A percentile compares a stretch with the other conserved stretches of the same genome.
These are phyloP conservation scores for Coendou prehensilis DNA, from an alignment of 2,797 vertebrate genomes.

Conservation along the genomic window DNA sequence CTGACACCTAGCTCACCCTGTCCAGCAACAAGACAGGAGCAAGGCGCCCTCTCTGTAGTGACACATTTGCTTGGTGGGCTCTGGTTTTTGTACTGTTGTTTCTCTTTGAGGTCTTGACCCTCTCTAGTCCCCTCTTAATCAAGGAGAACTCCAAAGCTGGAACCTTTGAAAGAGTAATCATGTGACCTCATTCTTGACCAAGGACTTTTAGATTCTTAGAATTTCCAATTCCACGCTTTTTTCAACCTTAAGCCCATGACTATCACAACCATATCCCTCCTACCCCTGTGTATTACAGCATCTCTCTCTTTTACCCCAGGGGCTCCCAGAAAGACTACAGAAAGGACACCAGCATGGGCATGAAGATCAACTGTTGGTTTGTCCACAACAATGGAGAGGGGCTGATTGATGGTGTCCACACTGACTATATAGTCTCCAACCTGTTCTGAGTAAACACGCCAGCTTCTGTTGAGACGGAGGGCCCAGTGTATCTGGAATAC, in stretches of 20 bases:
- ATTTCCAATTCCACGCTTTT: neutral
- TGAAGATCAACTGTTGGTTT: conserved; percentile 94
- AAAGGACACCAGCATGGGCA: conserved; percentile 86
- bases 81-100: neutral
- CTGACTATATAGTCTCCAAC: conserved; percentile 92
- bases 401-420: conserved; percentile 92
- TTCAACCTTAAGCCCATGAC: neutral
- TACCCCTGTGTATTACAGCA: accelerated
- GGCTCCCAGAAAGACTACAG: conserved; percentile 94
- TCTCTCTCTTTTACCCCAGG: conserved; percentile 86
- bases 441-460: conserved; percentile 83
- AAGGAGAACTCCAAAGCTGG: neutral
- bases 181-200: neutral
- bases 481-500: neutral
- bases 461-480: neutral
- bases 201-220: neutral
- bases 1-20: neutral
- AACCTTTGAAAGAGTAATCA: neutral
- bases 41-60: neutral
- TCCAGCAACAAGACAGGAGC: neutral
- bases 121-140: neutral
- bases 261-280: neutral
- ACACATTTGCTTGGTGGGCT: neutral
- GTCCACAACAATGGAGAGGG: conserved; percentile 92
- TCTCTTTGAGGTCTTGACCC: neutral